These are phyloP conservation scores for Hemichromis elongatus DNA, from an alignment of 2,113 vertebrate genomes.

Conservation along the genomic window DNA sequence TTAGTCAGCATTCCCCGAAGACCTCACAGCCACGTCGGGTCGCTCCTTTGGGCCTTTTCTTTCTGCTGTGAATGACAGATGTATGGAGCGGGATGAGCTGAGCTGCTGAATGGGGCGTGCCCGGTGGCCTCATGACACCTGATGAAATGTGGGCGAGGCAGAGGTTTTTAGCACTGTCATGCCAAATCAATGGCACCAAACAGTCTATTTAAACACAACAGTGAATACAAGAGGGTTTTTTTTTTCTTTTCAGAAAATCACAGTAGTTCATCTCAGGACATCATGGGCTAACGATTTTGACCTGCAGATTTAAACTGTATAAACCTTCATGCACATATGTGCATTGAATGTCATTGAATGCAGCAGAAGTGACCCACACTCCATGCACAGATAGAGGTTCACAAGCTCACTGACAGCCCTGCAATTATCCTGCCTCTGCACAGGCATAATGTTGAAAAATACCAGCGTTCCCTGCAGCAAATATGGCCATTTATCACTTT, in stretches of 20 bases:
- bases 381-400: background rate
- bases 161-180: conserved; percentile 33
- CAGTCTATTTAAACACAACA: background rate
- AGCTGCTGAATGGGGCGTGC: background rate
- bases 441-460: conserved; percentile 19
- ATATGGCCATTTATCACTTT: conserved; percentile 15
- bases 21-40: background rate
- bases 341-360: background rate
- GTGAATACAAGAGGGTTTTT: background rate
- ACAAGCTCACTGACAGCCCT: background rate
- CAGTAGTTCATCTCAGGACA: background rate
- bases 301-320: background rate
- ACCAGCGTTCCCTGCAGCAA: background rate
- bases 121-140: conserved; percentile 34
- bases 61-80: conserved; percentile 50
- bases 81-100: conserved; percentile 36
- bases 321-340: background rate
- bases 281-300: background rate
- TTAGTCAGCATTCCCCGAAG: background rate
- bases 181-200: background rate
- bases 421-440: background rate
- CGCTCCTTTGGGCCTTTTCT: background rate
- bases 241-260: background rate
- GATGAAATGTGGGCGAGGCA: background rate
- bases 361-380: background rate